Conservation (phyloP, 2,113 vertebrate genomes). For the Antidorcas marsupialis region DNA sequence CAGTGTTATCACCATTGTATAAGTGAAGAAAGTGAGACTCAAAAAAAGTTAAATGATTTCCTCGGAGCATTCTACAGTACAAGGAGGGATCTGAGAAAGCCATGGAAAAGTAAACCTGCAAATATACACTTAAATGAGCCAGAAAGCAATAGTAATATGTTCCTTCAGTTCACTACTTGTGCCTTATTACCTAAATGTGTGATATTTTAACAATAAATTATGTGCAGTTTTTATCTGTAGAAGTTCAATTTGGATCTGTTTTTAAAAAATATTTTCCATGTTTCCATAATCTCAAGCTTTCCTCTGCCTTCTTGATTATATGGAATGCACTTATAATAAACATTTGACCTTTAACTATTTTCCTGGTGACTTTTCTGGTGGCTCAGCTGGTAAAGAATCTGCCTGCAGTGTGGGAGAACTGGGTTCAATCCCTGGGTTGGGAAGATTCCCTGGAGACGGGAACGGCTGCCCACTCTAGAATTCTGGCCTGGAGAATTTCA, state of each 20-base stretch:
- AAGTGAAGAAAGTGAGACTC: neutral
- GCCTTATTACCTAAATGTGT: neutral
- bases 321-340: neutral
- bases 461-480: neutral
- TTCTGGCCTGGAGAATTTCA: neutral
- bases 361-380: neutral
- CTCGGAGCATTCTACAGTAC: neutral
- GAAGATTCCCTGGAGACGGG: neutral
- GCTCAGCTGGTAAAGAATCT: neutral
- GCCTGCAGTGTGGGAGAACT: neutral
- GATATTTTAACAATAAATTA: neutral
- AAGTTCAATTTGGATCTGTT: neutral
- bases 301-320: neutral
- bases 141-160: neutral
- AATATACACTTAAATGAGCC: neutral
- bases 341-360: neutral
- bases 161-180: neutral
- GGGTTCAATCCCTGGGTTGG: neutral
- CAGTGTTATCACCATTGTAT: neutral
- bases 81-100: neutral
- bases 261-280: neutral
- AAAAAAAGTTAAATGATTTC: neutral
- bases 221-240: neutral
- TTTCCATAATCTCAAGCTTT: neutral
- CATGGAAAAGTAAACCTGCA: neutral